Base-by-base conservation (phyloP, 2,888 invertebrate genomes). In the Napeogenes inachia region DNA sequence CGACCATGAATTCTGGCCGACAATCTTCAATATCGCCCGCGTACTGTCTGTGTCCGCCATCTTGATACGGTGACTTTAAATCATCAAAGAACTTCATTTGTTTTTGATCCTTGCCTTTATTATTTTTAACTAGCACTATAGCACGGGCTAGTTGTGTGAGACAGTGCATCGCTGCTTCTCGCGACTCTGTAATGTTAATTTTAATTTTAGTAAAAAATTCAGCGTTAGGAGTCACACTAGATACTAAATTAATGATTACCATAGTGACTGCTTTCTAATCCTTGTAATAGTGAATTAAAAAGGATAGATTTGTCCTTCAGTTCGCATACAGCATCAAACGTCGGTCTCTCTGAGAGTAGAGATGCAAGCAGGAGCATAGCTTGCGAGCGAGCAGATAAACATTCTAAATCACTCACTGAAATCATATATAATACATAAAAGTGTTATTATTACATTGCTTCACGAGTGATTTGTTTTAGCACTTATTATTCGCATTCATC, bases 1-100 rank as follows among this genome's bases (percentile, higher is more conserved):
- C 89, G 0, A 79, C 74, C 68, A 87, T 73, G 58, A 80, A 88
- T 60, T 87, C 88, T 0, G 89, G 89, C 21, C 76, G 84, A 54
- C 89, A 90, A 54, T 85, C 81, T 1, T 70, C 62, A 33, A 80
- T 77, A 1, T 42, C 56, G 0, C 72, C 10, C 70, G 71, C 1
- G 65, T 71, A 13, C 66, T 73, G 54, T 82, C 82, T 0, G 80
- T 84, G 0, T 71, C 74, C 3, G 13, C 45, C 59, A 33, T 67
- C 68, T 57, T 69, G 72, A 0, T 78, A 76, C 0, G 83, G 57
- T 32, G 60, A 84, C 60, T 78, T 81, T n/a, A 87, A 12, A 60
- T 75, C 74, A 56, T 87, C 86, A 8, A 84, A 77, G 58, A 82
- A 81, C 21, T 82, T 72, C 0, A 71, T 4, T 72, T 70, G 47